phyloP scores from a whole-genome alignment of 2,888 invertebrate species.

The Byasa hedistus region DNA sequence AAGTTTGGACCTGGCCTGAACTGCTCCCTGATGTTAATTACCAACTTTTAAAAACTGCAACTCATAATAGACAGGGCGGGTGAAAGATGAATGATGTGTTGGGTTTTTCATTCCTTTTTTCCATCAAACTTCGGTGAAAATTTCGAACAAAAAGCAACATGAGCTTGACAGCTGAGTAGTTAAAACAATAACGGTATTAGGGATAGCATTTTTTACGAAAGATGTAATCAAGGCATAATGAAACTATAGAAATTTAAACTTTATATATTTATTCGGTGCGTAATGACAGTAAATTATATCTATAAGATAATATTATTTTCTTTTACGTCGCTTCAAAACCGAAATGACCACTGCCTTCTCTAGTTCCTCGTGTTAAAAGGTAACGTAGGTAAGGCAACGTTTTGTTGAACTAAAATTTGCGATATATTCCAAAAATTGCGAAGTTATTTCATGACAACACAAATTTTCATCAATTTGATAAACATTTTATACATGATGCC shows the following conservation, averaged over 20 bases:
- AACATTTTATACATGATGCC: not conserved
- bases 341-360: too few relatives aligned
- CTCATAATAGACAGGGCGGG: slow-evolving; percentile 76
- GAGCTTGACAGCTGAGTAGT: slow-evolving; percentile 47
- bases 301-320: too few relatives aligned
- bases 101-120: slow-evolving; percentile 51
- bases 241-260: not conserved
- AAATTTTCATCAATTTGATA: too few relatives aligned
- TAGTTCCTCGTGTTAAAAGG: too few relatives aligned
- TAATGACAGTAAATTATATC: too few relatives aligned
- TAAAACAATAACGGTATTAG: slow-evolving; percentile 41
- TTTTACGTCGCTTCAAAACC: too few relatives aligned
- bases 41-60: slow-evolving; percentile 76
- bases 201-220: slow-evolving; percentile 45
- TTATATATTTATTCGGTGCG: not conserved
- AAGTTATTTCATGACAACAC: too few relatives aligned
- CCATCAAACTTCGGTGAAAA: slow-evolving; percentile 48
- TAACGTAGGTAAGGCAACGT: too few relatives aligned
- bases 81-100: slow-evolving; percentile 77
- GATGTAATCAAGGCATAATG: not conserved
- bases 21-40: slow-evolving; percentile 72
- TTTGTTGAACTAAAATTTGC: too few relatives aligned
- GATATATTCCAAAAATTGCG: too few relatives aligned
- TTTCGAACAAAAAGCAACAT: slow-evolving; percentile 50
- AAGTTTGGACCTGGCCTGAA: slow-evolving; percentile 67